Percentiles rank a stretch among this genome's conserved stretches.
These are phyloP conservation scores for Platorchestia sp. DNA, from an alignment of 1,140 invertebrate genomes.

Conservation along the genomic window DNA sequence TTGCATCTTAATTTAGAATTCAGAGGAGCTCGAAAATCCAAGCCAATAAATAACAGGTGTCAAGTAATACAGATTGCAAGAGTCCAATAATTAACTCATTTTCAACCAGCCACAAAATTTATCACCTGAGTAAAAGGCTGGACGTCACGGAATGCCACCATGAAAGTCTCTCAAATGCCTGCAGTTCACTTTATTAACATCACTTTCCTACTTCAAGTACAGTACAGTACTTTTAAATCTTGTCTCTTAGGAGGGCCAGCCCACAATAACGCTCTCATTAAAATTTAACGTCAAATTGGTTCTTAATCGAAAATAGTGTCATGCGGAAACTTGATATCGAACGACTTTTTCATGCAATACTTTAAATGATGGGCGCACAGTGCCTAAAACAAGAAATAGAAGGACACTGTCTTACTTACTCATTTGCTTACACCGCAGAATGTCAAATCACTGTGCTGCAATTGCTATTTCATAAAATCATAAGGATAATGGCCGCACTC, in stretches of 20 bases:
- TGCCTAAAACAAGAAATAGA: too few relatives aligned
- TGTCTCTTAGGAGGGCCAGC: not conserved
- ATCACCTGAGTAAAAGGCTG: not conserved
- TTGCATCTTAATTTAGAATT: not conserved
- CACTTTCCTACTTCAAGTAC: not conserved
- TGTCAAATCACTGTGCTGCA: not conserved
- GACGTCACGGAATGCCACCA: not conserved
- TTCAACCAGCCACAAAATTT: too few relatives aligned
- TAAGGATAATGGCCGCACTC: not conserved
- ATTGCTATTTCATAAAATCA: not conserved
- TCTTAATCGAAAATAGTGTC: not conserved
- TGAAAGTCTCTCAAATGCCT: not conserved
- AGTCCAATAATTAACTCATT: not conserved
- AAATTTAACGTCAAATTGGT: not conserved
- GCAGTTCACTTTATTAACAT: not conserved
- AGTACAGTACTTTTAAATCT: not conserved
- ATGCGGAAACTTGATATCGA: not conserved
- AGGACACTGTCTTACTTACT: not conserved
- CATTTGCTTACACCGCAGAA: not conserved
- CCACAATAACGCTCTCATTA: not conserved
- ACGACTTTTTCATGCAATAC: not conserved
- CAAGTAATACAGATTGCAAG: not conserved
- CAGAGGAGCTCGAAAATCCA: not conserved
- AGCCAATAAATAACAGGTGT: not conserved
- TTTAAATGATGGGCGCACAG: not conserved